Conservation (phyloP, 2,797 vertebrate species). For the Botia almorhae region DNA sequence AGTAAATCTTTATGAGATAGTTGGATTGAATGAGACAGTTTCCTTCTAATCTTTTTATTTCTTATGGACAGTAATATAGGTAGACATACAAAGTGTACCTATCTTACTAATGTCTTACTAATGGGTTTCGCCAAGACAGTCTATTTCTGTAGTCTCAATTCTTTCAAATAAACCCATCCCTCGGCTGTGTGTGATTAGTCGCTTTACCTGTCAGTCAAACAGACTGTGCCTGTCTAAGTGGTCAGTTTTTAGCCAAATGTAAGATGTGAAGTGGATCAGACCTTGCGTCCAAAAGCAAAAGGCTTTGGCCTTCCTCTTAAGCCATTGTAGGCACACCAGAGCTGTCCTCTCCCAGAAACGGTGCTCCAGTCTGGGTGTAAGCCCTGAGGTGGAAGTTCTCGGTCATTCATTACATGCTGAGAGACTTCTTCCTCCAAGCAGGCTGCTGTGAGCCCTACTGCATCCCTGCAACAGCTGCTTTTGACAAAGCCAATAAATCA, state of each 20-base stretch:
- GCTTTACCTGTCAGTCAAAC: neutral
- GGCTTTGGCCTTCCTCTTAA: neutral
- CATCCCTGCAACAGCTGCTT: slow-evolving; percentile 61
- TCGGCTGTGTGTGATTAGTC: neutral
- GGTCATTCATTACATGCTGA: slow-evolving; percentile 45
- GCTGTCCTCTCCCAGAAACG: neutral
- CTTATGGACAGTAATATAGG: too few species aligned
- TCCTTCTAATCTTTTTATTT: too few species aligned
- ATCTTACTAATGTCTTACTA: too few species aligned
- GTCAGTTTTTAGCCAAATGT: neutral
- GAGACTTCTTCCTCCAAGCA: slow-evolving; percentile 42
- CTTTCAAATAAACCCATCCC: neutral
- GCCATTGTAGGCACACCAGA: neutral
- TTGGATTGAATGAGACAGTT: too few species aligned
- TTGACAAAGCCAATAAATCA: slow-evolving; percentile 63
- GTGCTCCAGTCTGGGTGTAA: slow-evolving; percentile 1
- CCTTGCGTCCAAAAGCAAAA: neutral
- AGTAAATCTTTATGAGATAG: too few species aligned
- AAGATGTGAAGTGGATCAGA: neutral
- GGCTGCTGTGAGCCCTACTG: slow-evolving; percentile 52
- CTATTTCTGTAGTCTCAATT: too few species aligned
- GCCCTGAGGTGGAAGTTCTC: slow-evolving; percentile 7
- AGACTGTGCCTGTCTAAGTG: too few species aligned
- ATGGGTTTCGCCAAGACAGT: too few species aligned
- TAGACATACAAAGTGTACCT: too few species aligned